Evolutionary conservation across 1,140 invertebrate genomes (phyloP), one percentile per base, ranked within the genome.

Genomic region (Drosophila nigrodunni): DNA sequence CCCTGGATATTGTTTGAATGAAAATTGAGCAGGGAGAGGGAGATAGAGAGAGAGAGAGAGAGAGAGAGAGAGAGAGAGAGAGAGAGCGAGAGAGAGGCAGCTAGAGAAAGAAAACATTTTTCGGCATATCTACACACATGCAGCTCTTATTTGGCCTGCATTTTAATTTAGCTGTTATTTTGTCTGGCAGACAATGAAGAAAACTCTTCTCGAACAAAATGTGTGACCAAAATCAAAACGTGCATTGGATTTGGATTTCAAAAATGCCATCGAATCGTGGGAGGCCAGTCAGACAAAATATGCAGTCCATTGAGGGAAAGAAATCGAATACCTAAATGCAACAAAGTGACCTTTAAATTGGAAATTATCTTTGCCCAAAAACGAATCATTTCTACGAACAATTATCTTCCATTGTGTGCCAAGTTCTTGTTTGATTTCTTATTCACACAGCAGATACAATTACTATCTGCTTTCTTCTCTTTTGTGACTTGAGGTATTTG

Each of bases 231-330:
- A 62, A 41, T 35, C 30, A 47, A 49, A 50, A 80, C 81, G 68
- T 83, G 81, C 81, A 65, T 47, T 9, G 77, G 66, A 70, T 85
- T 77, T 77, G 72, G 72, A 82, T 76, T 76, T 21, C 25, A 30
- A 30, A 83, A 75, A 66, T 74, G 7, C 50, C 50, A 35, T 52
- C 11, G 11, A 13, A 18, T 15, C 11, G 10, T 44, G n/a, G 41
- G n/a, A 3, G n/a, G 11, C 41, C 6, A n/a, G 34, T 43, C 44
- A 60, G 41, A 15, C 52, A 10, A 15, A 15, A 46, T 46, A n/a
- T 46, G 13, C 43, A 15, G 3, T 46, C 43, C 13, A 47, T 47
- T 47, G 9, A 3, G 34, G 5, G 0, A 13, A 18, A 21, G 15
- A 4, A 18, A 49, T 13, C n/a, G 10, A 49, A 21, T 5, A n/a